A percentile compares a stretch with the other conserved stretches of the same genome.
Conservation (phyloP, 2,888 invertebrate genomes). For the Sminthurinus aureus region DNA sequence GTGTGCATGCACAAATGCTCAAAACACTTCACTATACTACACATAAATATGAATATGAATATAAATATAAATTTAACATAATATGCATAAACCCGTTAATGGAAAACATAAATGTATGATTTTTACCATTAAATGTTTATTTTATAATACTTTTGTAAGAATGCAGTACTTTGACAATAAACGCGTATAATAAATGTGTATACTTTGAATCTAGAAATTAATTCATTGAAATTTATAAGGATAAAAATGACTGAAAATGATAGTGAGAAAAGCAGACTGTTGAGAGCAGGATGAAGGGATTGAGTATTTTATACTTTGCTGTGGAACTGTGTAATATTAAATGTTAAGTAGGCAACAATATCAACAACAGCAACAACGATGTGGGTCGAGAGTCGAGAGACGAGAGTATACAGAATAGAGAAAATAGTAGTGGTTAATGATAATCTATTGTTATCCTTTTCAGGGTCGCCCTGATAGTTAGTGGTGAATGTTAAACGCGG, state of each 20-base stretch:
- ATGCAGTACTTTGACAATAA: no score
- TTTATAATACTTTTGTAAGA: background rate
- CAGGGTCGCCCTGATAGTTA: constrained; percentile 50
- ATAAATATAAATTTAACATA: background rate
- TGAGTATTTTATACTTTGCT: background rate
- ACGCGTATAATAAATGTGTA: no score
- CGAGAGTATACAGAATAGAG: constrained; percentile 21
- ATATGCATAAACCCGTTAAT: background rate
- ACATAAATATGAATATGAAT: background rate
- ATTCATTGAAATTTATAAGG: background rate
- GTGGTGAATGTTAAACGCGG: constrained; percentile 1
- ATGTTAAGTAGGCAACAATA: no score
- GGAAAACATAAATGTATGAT: background rate
- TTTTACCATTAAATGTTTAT: background rate
- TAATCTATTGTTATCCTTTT: constrained; percentile 58
- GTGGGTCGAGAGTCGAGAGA: background rate
- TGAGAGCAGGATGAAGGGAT: no score
- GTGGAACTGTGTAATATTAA: background rate
- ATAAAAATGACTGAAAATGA: constrained; percentile 3
- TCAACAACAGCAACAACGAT: no score
- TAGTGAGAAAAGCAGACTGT: constrained; percentile 1
- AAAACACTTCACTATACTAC: background rate
- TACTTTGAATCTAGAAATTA: no score
- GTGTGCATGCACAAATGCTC: no score
- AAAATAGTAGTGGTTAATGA: constrained; percentile 59